phyloP scores from a whole-genome alignment of 2,888 invertebrate genomes.

The Formica aserva region DNA sequence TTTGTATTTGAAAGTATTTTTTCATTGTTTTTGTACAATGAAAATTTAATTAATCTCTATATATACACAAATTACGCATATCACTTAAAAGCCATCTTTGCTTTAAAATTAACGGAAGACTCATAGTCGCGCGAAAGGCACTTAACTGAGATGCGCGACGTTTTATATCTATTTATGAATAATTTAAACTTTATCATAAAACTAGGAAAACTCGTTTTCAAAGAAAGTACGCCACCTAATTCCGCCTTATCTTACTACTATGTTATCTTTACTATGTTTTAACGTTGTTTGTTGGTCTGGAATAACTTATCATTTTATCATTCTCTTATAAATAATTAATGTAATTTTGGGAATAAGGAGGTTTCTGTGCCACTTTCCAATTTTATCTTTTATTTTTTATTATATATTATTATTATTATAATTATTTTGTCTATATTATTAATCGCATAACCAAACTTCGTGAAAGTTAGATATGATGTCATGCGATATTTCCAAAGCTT shows the following conservation, averaged over 20 bases:
- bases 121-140: not conserved
- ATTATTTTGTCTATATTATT: not conserved
- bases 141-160: too few relatives aligned
- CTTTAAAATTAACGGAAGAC: not conserved
- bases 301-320: not conserved
- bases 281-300: not conserved
- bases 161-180: conserved; percentile 2
- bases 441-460: not conserved
- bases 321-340: not conserved
- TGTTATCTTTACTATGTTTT: not conserved
- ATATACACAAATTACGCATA: not conserved
- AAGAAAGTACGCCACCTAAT: not conserved
- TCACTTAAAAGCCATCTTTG: not conserved
- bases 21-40: not conserved
- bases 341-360: not conserved
- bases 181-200: not conserved
- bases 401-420: not conserved
- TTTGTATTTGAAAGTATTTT: not conserved
- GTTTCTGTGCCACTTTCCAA: not conserved
- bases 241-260: not conserved
- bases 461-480: not conserved
- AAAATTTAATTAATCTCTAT: not conserved
- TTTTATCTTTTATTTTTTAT: not conserved
- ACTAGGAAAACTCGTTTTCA: not conserved
- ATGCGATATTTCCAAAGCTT: not conserved